Conservation (phyloP, 2,888 invertebrate species). For the Drosophila helvetica region DNA sequence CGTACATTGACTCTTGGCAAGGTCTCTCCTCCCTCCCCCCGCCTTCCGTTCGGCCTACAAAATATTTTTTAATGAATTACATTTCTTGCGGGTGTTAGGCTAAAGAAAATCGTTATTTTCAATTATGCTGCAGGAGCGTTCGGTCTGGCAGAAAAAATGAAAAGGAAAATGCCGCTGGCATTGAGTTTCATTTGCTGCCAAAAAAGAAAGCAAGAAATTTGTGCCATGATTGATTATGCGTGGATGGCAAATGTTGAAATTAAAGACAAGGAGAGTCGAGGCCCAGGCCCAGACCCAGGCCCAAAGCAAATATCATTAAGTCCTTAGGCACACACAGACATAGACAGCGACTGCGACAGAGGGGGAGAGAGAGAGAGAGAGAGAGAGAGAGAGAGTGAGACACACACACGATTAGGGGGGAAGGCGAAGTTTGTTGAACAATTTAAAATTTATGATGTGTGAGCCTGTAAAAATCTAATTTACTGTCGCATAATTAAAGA, state of each 20-base stretch:
- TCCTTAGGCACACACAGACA: constrained; percentile 50
- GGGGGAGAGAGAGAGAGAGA: not conserved
- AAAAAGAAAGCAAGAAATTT: not conserved
- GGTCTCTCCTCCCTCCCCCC: constrained; percentile 10
- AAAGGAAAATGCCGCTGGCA: constrained; percentile 56
- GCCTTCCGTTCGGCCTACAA: constrained; percentile 49
- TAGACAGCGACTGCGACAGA: constrained; percentile 4
- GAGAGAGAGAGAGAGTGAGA: constrained; percentile 6
- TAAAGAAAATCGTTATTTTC: constrained; percentile 72
- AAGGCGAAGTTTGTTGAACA: constrained; percentile 47
- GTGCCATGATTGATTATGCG: constrained; percentile 74
- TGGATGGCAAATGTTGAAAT: constrained; percentile 73
- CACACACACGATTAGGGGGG: not conserved
- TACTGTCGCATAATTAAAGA: constrained; percentile 81
- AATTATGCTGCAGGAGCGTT: constrained; percentile 60
- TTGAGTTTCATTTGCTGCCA: constrained; percentile 56
- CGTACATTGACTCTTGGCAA: constrained; percentile 67
- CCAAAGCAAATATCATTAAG: constrained; percentile 74
- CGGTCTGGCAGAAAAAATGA: constrained; percentile 37
- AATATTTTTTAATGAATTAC: constrained; percentile 80
- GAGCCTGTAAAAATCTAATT: constrained; percentile 81
- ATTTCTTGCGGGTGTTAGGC: constrained; percentile 80
- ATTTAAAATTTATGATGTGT: constrained; percentile 79
- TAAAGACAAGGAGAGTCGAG: constrained; percentile 67
- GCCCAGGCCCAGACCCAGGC: not conserved